Evolutionary conservation across 2,888 invertebrate species (phyloP), one percentile per base, ranked within the genome.

Genomic region (Drosophila mettleri): DNA sequence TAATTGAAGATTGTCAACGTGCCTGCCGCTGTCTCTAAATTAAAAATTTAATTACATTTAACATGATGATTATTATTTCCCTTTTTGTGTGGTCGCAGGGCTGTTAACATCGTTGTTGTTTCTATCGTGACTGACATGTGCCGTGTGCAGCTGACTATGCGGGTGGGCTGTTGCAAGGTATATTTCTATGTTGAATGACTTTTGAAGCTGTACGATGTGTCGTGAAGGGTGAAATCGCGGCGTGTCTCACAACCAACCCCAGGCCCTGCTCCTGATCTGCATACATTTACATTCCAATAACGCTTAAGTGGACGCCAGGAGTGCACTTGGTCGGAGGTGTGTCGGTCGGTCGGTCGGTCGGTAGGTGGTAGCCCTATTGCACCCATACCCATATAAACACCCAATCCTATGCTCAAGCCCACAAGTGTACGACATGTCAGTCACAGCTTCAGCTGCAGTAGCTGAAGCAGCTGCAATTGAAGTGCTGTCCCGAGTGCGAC

Each of bases 241-340:
- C 29, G 7, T 29, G 36, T 24, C 39, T 39, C 43, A 20, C 43
- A 22, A 45, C 27, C 39, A 62, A 53, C 46, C 51, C 57, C 62
- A 54, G 69, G 69, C 71, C 67, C 75, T 77, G 78, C 80, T 79
- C 66, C 75, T 78, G 80, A 88, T 81, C 70, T 86, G 86, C 89
- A 90, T 88, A 86, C 89, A 90, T 89, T 89, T 89, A 81, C 89
- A 89, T 89, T 88, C 86, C 90, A 90, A 90, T 89, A 89, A 90
- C 79, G 89, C 80, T 88, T 70, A 80, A 90, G 89, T 86, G 88
- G 85, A 76, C 80, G 84, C 53, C 74, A 75, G 73, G 70, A 85
- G 86, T 77, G 86, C 88, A 79, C 88, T 89, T 75, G 74, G 82
- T 63, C 55, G 57, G 59, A 22, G 69, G 46, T 55, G 46, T 29